phyloP scores from a whole-genome alignment of 2,113 vertebrate genomes.

The Macrotis lagotis region DNA sequence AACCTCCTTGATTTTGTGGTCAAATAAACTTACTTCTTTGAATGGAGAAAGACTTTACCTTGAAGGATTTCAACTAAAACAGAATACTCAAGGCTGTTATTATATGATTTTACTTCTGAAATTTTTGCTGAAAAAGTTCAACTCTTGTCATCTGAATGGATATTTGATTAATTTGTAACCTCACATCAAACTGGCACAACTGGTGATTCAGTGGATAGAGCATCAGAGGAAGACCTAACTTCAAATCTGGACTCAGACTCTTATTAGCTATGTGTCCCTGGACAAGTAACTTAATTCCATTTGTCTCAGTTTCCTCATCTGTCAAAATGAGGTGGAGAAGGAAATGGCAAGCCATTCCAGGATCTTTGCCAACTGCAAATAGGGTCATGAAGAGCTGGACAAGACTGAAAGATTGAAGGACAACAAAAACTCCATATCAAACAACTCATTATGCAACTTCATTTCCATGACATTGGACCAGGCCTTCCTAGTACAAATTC shows the following conservation, averaged over 20 bases:
- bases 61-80: neutral
- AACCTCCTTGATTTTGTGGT: neutral
- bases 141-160: neutral
- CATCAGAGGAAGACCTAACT: no score
- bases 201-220: no score
- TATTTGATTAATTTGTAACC: neutral
- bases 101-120: neutral
- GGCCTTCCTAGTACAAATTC: neutral
- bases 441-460: conserved; percentile 3
- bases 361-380: neutral
- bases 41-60: neutral
- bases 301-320: neutral
- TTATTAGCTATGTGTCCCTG: neutral
- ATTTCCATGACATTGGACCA: neutral
- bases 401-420: neutral
- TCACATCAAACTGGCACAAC: neutral
- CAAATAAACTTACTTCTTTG: neutral
- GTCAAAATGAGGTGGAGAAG: neutral
- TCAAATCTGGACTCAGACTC: no score
- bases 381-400: neutral
- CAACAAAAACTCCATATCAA: neutral
- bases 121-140: neutral
- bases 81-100: neutral
- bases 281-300: neutral
- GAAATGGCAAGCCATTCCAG: neutral